Evolutionary conservation across 2,888 invertebrate species (phyloP).

Genomic region (Dendrolimus pini): DNA sequence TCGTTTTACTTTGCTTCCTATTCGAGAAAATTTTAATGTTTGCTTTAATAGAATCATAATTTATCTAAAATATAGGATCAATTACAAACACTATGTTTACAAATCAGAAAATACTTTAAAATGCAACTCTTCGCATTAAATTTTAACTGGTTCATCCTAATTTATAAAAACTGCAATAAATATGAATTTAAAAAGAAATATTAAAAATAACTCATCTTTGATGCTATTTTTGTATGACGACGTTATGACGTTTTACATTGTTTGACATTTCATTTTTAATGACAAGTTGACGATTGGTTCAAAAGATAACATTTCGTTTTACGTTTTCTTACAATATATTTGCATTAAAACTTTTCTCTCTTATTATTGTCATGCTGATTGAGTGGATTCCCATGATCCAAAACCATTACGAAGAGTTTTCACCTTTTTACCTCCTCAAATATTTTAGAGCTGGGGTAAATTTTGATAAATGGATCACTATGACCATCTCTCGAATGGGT

Average conservation of each 20-base stretch:
- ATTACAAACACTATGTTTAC: slow-evolving; percentile 32
- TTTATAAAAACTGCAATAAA: slow-evolving; percentile 26
- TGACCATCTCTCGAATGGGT: no score
- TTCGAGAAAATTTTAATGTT: slow-evolving; percentile 54
- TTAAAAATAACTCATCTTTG: slow-evolving; percentile 71
- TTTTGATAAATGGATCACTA: no score
- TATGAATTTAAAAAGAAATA: slow-evolving; percentile 40
- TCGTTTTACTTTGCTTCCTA: slow-evolving; percentile 51
- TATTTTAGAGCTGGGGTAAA: no score
- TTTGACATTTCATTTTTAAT: slow-evolving; percentile 5
- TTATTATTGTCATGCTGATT: no score
- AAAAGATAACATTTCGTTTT: no score
- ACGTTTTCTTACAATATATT: no score
- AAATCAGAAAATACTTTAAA: slow-evolving; percentile 28
- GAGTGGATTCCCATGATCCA: no score
- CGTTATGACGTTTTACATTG: slow-evolving; percentile 24
- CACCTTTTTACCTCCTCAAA: no score
- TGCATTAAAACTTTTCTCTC: no score
- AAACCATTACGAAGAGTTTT: no score
- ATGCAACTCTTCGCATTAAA: slow-evolving; percentile 27
- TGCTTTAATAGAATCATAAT: slow-evolving; percentile 69
- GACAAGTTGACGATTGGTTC: neutral
- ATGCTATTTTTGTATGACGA: slow-evolving; percentile 62
- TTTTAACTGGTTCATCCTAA: slow-evolving; percentile 34
- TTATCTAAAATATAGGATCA: slow-evolving; percentile 46